A percentile compares a stretch with the other conserved stretches of the same genome.
Evolutionary conservation across 1,140 invertebrate species (phyloP).

Genomic region (Ips nitidus): DNA sequence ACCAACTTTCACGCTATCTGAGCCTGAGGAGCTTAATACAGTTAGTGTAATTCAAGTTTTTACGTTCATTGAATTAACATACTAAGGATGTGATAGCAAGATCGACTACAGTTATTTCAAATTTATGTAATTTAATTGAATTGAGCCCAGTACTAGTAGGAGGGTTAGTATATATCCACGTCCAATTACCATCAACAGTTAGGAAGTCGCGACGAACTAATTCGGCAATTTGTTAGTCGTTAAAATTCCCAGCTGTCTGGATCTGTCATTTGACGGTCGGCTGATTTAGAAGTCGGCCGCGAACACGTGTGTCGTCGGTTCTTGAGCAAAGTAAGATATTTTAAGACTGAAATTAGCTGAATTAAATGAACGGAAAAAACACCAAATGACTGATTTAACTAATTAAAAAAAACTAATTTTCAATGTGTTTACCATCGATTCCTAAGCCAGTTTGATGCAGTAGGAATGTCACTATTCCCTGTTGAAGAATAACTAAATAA

Average conservation of each 20-base stretch:
- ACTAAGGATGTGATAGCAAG: background rate
- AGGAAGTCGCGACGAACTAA: slow-evolving; percentile 48
- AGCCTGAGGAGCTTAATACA: background rate
- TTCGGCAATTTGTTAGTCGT: slow-evolving; percentile 55
- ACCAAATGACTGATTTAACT: background rate
- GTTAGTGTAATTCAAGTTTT: background rate
- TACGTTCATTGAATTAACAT: background rate
- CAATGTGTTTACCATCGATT: background rate
- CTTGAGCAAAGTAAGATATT: slow-evolving; percentile 48
- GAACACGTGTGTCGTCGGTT: slow-evolving; percentile 51
- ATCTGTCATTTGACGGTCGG: slow-evolving; percentile 54
- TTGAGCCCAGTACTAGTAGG: background rate
- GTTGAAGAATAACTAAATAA: too few relatives aligned
- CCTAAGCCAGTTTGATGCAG: background rate
- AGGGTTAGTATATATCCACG: slow-evolving; percentile 50
- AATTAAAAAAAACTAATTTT: slow-evolving; percentile 6
- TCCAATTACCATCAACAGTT: slow-evolving; percentile 52
- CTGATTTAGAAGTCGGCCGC: slow-evolving; percentile 51
- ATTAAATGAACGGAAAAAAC: slow-evolving; percentile 17
- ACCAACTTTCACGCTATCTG: background rate
- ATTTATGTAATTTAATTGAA: background rate
- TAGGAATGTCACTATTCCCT: too few relatives aligned
- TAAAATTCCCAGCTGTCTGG: slow-evolving; percentile 54
- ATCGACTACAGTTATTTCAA: background rate
- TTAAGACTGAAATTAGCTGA: slow-evolving; percentile 29